Percentiles rank a stretch among this genome's conserved stretches.
phyloP scores from a whole-genome alignment of 2,113 vertebrate species.

The Salvelinus sp. region DNA sequence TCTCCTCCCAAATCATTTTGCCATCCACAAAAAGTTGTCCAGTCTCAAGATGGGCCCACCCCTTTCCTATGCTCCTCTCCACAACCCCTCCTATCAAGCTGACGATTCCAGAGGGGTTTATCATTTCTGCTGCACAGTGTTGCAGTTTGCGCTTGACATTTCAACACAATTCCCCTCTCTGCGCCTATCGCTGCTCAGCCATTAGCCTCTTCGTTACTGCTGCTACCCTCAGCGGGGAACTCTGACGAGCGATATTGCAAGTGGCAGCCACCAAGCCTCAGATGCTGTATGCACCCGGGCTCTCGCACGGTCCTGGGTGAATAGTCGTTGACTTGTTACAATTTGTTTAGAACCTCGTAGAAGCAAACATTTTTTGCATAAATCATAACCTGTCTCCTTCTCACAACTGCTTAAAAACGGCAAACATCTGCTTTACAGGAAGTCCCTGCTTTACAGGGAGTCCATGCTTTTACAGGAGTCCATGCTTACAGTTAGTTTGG shows the following conservation, averaged over 20 bases:
- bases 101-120: conserved; percentile 43
- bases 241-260: conserved; percentile 78
- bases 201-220: too few relatives aligned
- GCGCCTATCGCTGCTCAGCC: conserved; percentile 42
- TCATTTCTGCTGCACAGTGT: conserved; percentile 69
- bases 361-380: conserved; percentile 82
- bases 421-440: too few relatives aligned
- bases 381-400: too few relatives aligned
- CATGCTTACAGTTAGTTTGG: too few relatives aligned
- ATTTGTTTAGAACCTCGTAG: conserved; percentile 82
- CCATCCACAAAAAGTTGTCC: conserved; percentile 74
- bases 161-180: conserved; percentile 66
- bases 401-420: too few relatives aligned
- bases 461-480: too few relatives aligned
- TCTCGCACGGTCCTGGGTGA: conserved; percentile 77
- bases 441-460: too few relatives aligned
- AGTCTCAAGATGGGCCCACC: conserved; percentile 75
- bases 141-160: conserved; percentile 66
- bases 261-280: conserved; percentile 76
- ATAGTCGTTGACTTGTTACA: conserved; percentile 84
- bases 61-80: conserved; percentile 50
- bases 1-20: conserved; percentile 73
- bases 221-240: conserved; percentile 62
- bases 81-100: conserved; percentile 46
- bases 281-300: conserved; percentile 73